phyloP scores from a whole-genome alignment of 2,888 invertebrate genomes.

The Calliopum simillimum region DNA sequence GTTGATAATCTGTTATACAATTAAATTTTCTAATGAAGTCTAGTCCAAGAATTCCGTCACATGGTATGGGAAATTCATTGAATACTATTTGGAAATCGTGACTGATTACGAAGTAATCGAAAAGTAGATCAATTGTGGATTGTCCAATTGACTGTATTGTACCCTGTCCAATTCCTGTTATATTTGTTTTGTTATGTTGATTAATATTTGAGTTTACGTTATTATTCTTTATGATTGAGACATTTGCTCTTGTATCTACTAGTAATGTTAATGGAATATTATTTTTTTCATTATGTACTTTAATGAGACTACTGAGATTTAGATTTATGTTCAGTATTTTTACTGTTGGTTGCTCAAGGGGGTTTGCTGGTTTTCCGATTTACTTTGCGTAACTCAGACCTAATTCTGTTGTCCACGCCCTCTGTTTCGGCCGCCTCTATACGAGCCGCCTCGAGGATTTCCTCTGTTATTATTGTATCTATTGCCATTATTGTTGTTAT shows the following conservation, averaged over 20 bases:
- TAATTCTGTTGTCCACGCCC: not conserved
- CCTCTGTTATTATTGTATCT: conserved; percentile 1
- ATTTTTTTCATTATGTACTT: not conserved
- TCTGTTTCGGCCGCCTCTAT: not conserved
- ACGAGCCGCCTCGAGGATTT: not conserved
- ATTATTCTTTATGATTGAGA: conserved; percentile 24
- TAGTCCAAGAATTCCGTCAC: too few species aligned
- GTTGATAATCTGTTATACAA: too few species aligned
- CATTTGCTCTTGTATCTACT: not conserved
- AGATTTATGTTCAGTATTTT: not conserved
- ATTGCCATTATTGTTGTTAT: not conserved
- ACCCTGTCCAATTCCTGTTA: too few species aligned
- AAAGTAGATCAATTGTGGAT: too few species aligned
- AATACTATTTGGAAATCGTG: too few species aligned
- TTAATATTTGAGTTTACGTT: too few species aligned
- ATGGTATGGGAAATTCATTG: too few species aligned
- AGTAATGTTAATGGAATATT: not conserved
- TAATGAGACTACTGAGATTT: not conserved
- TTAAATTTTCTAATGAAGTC: too few species aligned
- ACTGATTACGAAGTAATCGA: too few species aligned
- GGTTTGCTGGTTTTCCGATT: not conserved
- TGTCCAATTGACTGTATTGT: too few species aligned
- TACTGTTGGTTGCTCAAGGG: not conserved
- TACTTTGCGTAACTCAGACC: not conserved
- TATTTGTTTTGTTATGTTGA: too few species aligned